phyloP scores from a whole-genome alignment of 2,113 vertebrate genomes.

The Crypturellus undulatus region DNA sequence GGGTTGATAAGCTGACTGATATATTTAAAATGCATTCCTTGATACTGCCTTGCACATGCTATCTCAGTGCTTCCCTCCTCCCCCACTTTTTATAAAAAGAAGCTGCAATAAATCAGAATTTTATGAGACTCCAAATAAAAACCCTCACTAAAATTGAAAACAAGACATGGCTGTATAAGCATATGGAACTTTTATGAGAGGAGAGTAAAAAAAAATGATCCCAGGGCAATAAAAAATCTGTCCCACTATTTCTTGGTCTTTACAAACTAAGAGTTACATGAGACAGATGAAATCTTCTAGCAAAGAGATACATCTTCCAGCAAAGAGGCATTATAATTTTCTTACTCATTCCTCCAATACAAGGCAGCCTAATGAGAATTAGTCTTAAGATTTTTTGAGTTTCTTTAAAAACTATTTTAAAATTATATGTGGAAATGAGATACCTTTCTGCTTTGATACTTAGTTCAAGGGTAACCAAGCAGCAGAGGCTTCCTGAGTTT shows the following conservation, averaged over 20 bases:
- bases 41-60: slow-evolving; percentile 19
- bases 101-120: slow-evolving; percentile 67
- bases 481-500: slow-evolving; percentile 6
- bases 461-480: not conserved
- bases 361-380: not conserved
- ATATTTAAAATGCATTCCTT: slow-evolving; percentile 41
- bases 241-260: slow-evolving; percentile 23
- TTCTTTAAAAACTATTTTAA: slow-evolving; percentile 41
- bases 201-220: not conserved
- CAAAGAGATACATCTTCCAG: not conserved
- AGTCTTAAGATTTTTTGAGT: slow-evolving; percentile 9
- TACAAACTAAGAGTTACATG: slow-evolving; percentile 27
- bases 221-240: slow-evolving; percentile 47
- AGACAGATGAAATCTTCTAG: slow-evolving; percentile 30
- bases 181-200: slow-evolving; percentile 63
- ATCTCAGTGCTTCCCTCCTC: not conserved
- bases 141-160: slow-evolving; percentile 63
- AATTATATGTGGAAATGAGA: slow-evolving; percentile 25
- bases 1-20: not conserved
- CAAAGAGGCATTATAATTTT: not conserved
- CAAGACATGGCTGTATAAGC: slow-evolving; percentile 38
- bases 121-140: slow-evolving; percentile 68
- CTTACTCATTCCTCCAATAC: not conserved
- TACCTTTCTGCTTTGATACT: slow-evolving; percentile 44
- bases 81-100: slow-evolving; percentile 48